Percentiles rank a stretch among this genome's conserved stretches.
phyloP scores from a whole-genome alignment of 2,113 vertebrate genomes.

The Passer montanus region DNA sequence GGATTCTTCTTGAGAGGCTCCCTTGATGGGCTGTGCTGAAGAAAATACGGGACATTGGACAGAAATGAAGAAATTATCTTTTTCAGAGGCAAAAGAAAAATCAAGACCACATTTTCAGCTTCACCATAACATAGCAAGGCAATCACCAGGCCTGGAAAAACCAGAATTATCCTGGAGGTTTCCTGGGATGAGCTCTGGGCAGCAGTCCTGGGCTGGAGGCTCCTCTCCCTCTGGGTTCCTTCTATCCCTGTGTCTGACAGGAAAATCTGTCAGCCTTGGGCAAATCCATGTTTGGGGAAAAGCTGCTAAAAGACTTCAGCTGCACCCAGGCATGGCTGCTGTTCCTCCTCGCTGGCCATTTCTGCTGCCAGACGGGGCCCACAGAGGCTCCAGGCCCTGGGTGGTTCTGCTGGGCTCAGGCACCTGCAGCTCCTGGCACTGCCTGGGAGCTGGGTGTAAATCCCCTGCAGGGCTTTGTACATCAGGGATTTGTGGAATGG shows the following conservation, averaged over 20 bases:
- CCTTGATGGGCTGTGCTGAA: rapidly evolving
- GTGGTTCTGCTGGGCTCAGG: background rate
- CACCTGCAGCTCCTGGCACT: rapidly evolving
- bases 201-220: background rate
- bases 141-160: background rate
- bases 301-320: background rate
- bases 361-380: background rate
- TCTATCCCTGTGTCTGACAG: background rate
- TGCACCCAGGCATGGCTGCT: background rate
- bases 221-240: background rate
- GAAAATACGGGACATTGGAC: rapidly evolving
- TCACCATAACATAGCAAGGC: too few relatives aligned
- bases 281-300: background rate
- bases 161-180: background rate
- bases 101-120: background rate
- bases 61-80: background rate
- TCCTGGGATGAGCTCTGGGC: background rate
- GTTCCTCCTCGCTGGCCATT: background rate
- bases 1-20: background rate
- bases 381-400: background rate
- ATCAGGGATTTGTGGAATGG: background rate
- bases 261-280: background rate
- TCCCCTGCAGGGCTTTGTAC: background rate
- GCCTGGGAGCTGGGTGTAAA: background rate
- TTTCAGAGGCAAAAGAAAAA: background rate